Base-by-base conservation (phyloP, 2,797 vertebrate species). In the Bufotes viridis region DNA sequence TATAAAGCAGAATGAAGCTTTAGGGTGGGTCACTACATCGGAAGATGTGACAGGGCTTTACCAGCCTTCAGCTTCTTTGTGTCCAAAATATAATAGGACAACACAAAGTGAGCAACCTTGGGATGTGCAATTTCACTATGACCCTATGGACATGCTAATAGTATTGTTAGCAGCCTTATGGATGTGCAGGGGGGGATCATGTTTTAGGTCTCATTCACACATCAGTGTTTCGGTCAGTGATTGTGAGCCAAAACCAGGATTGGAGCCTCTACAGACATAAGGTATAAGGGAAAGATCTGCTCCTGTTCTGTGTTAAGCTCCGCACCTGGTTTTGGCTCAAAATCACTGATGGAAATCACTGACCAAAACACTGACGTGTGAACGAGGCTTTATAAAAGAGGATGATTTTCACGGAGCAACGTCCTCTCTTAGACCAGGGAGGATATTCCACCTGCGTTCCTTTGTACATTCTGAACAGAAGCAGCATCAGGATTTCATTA, bases 111-210 rank as follows among this genome's bases (percentile, higher is more conserved):
- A 96, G 95, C 95, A 97, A 96, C 94, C 94, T 95, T 94, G 91
- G 94, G 92, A 95, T 95, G 87, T 95, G 92, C 95, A 93, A 94
- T 88, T 92, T 90, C 92, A 91, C 97, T 96, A 96, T 96, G 94
- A 92, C 95, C 92, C 97, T 98, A 98, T 98, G 96, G 96, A 98
- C 96, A 99, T 99, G 98, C 97, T 98, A 98, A 99, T 98, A 91
- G 96, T 95, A 96, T 97, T 96, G 96, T 96, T 96, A 91, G 95
- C 94, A 95, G 96, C 94, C 94, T 94, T 51, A 95, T 95, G 95
- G 96, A 93, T 93, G 93, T 90, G 93, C 95, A 90, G 89, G 90
- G 96, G 95, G 97, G 96, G 96, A 92, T 95, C 92, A 94, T 57
- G 89, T 91, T 96, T 95, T 98, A 96, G 97, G 97, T 92, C 42